phyloP scores from a whole-genome alignment of 2,888 invertebrate genomes.

The Acanthosepion pharaonis region DNA sequence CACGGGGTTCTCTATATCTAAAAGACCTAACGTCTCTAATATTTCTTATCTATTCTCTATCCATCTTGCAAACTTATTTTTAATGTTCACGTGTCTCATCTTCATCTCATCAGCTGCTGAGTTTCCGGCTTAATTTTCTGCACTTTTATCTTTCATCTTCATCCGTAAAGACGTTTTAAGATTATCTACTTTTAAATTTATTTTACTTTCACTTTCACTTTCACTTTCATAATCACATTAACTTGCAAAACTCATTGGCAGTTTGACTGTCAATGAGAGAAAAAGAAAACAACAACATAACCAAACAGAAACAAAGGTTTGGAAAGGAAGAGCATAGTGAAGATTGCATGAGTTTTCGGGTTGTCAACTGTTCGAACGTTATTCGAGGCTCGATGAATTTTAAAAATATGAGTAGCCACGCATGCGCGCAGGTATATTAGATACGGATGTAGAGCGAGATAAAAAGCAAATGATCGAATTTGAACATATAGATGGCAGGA shows the following conservation, averaged over 20 bases:
- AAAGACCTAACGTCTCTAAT: neutral
- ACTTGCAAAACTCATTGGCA: neutral
- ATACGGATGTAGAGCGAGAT: too few species aligned
- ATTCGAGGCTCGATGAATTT: neutral
- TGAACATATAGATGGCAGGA: too few species aligned
- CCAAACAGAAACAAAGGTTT: too few species aligned
- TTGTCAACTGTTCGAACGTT: neutral
- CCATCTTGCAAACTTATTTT: neutral
- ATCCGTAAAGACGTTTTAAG: neutral
- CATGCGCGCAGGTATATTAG: too few species aligned
- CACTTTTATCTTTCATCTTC: neutral
- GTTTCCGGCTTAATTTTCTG: neutral
- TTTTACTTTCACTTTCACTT: neutral
- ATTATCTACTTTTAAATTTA: neutral
- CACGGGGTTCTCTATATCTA: neutral
- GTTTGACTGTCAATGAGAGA: neutral
- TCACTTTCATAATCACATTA: neutral
- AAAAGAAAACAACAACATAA: neutral
- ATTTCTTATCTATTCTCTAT: neutral
- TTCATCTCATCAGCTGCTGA: conserved; percentile 9
- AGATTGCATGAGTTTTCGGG: neutral
- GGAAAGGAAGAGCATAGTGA: neutral
- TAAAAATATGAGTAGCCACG: neutral
- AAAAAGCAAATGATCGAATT: too few species aligned
- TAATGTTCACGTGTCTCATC: neutral